These are phyloP conservation scores for Globicephala melas DNA, from an alignment of 2,113 vertebrate species.

Conservation along the genomic window DNA sequence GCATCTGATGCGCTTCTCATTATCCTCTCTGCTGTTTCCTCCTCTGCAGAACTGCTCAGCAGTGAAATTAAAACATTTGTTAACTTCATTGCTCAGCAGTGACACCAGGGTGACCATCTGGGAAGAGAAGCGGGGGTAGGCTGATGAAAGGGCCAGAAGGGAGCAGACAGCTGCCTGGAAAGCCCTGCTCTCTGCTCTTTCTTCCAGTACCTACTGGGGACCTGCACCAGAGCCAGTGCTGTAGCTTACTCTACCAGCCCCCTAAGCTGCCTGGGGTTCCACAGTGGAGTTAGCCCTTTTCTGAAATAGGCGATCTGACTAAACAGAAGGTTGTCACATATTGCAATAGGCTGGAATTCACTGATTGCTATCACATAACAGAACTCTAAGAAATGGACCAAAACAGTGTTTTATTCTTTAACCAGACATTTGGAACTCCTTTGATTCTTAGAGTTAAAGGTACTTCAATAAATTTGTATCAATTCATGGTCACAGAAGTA, in stretches of 20 bases:
- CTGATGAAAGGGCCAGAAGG: constrained; percentile 24
- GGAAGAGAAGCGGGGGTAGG: constrained; percentile 46
- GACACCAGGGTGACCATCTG: constrained; percentile 68
- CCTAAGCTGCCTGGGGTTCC: neutral
- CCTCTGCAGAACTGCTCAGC: constrained; percentile 69
- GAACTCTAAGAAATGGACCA: neutral
- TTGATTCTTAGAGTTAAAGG: neutral
- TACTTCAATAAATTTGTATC: neutral
- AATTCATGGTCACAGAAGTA: neutral
- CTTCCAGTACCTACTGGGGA: constrained; percentile 29
- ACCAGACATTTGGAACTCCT: neutral
- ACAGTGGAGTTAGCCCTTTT: neutral
- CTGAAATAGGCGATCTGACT: neutral
- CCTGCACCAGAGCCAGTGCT: neutral
- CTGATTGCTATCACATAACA: neutral
- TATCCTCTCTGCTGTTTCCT: constrained; percentile 56
- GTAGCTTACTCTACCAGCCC: neutral
- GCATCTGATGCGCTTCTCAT: constrained; percentile 60
- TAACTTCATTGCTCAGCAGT: constrained; percentile 72
- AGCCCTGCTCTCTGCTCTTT: constrained; percentile 4
- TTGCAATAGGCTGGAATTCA: neutral
- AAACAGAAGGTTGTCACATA: neutral
- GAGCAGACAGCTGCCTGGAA: constrained; percentile 29
- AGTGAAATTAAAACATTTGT: constrained; percentile 79
- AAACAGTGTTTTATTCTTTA: constrained; percentile 32